These are phyloP conservation scores for Galeopterus variegatus DNA, from an alignment of 2,113 vertebrate species.

Conservation along the genomic window DNA sequence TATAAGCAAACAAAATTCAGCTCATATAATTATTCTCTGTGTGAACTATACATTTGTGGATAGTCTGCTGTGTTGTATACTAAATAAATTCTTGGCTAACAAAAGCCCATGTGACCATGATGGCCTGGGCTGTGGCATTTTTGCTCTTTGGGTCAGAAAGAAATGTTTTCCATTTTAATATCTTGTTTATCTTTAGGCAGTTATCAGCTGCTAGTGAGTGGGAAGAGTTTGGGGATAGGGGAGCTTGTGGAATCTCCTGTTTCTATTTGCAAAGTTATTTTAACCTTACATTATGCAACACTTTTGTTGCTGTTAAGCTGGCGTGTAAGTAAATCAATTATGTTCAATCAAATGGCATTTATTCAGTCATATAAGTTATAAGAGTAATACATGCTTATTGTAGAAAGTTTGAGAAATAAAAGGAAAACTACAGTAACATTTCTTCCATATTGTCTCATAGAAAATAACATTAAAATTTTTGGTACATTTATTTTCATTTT, in stretches of 20 bases:
- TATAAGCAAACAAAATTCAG: constrained; percentile 17
- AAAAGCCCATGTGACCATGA: background rate
- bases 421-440: constrained; percentile 2
- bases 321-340: background rate
- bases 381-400: background rate
- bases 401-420: constrained; percentile 32
- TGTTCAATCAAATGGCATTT: background rate
- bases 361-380: constrained; percentile 18
- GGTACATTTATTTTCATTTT: background rate
- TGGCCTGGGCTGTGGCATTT: background rate
- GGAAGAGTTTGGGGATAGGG: background rate
- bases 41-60: background rate
- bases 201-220: background rate
- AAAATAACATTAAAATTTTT: constrained; percentile 4
- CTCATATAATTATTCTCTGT: background rate
- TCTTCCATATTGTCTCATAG: background rate
- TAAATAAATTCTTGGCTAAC: background rate
- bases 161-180: background rate
- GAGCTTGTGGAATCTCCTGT: background rate
- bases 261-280: background rate
- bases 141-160: constrained; percentile 48
- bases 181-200: background rate
- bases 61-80: background rate
- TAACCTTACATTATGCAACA: background rate
- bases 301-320: background rate